These are phyloP conservation scores for Celastrina argiolus DNA, from an alignment of 2,888 invertebrate genomes.

Conservation along the genomic window DNA sequence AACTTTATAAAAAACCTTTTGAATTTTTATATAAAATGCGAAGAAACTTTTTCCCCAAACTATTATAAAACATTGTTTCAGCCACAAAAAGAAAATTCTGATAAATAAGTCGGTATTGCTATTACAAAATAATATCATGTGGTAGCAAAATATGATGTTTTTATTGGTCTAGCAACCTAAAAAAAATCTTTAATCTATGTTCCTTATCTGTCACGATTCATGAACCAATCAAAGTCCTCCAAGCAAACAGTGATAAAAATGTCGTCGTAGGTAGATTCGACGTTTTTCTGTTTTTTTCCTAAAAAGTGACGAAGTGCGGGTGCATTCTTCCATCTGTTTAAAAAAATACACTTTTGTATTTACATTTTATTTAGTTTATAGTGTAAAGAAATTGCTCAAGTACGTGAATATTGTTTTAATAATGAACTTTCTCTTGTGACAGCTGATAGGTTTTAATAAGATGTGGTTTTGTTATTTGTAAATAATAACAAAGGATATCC, in stretches of 20 bases:
- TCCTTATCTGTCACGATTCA: slow-evolving; percentile 39
- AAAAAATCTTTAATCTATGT: neutral
- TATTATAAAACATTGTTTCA: no score
- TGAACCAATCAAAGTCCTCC: slow-evolving; percentile 56
- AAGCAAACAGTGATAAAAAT: slow-evolving; percentile 63
- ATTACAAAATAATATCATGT: neutral
- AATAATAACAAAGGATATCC: slow-evolving; percentile 64
- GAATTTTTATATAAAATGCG: no score
- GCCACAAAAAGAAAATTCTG: no score
- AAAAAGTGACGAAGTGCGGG: slow-evolving; percentile 46
- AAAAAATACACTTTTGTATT: slow-evolving; percentile 24
- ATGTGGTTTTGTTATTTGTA: slow-evolving; percentile 65
- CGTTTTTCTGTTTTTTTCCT: slow-evolving; percentile 42
- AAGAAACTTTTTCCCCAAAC: no score
- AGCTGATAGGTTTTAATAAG: slow-evolving; percentile 51
- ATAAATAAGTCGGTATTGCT: neutral
- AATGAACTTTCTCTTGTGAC: slow-evolving; percentile 57
- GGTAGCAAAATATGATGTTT: neutral
- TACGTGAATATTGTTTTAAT: slow-evolving; percentile 30
- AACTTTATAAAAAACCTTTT: no score
- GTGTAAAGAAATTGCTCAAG: slow-evolving; percentile 38
- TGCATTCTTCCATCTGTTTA: slow-evolving; percentile 39
- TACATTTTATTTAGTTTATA: slow-evolving; percentile 22
- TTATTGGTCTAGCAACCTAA: neutral
- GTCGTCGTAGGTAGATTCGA: slow-evolving; percentile 58